Evolutionary conservation across 2,888 invertebrate genomes (phyloP).

Genomic region (Nebria brevicollis): DNA sequence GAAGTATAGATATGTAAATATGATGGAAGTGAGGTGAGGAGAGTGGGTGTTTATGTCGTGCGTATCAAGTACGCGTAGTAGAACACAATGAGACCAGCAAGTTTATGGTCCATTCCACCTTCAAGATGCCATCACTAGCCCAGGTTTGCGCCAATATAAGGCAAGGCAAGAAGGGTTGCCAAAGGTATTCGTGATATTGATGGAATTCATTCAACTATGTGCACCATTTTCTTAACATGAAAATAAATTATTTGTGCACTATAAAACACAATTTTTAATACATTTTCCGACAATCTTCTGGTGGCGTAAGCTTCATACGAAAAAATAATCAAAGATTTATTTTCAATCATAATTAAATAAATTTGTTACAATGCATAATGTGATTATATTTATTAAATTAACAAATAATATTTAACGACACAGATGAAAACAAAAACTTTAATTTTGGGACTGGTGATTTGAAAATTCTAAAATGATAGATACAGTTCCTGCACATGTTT

Average conservation of each 20-base stretch:
- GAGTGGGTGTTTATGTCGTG: constrained; percentile 3
- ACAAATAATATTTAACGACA: too few relatives aligned
- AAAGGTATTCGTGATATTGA: constrained; percentile 7
- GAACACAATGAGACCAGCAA: constrained; percentile 33
- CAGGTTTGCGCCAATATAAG: not conserved
- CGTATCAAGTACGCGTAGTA: not conserved
- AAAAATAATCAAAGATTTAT: too few relatives aligned
- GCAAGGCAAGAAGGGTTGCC: not conserved
- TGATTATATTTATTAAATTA: too few relatives aligned
- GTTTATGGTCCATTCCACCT: constrained; percentile 18
- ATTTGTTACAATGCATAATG: too few relatives aligned
- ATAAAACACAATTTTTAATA: too few relatives aligned
- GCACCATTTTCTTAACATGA: constrained; percentile 11
- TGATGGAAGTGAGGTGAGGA: constrained; percentile 14
- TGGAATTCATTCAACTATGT: constrained; percentile 18
- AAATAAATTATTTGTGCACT: not conserved
- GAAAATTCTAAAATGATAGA: too few relatives aligned
- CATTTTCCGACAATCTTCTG: too few relatives aligned
- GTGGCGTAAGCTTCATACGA: too few relatives aligned
- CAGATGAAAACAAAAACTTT: too few relatives aligned
- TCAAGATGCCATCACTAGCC: not conserved
- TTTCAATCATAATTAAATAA: too few relatives aligned
- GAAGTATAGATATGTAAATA: constrained; percentile 45
- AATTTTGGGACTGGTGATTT: too few relatives aligned
- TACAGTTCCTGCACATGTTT: too few relatives aligned